A percentile compares a stretch with the other conserved stretches of the same genome.
phyloP scores from a whole-genome alignment of 2,797 vertebrate genomes.

The Poecilia velifera region DNA sequence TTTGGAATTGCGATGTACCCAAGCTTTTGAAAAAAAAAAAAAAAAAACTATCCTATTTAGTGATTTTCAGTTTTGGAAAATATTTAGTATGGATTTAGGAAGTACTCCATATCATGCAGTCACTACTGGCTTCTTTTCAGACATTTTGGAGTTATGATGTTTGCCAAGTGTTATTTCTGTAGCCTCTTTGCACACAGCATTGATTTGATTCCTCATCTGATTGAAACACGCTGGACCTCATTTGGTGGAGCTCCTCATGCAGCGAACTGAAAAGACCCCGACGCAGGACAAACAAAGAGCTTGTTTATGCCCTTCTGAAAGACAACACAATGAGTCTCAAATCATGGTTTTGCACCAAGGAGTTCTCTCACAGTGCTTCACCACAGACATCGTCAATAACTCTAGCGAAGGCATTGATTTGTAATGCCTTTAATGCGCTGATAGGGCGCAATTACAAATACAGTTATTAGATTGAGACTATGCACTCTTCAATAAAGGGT shows the following conservation, averaged over 20 bases:
- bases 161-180: slow-evolving; percentile 3
- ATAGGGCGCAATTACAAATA: not conserved
- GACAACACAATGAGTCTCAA: not conserved
- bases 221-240: not conserved
- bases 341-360: not conserved
- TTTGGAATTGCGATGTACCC: not conserved
- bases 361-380: not conserved
- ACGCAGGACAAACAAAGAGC: not conserved
- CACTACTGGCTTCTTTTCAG: not conserved
- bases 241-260: not conserved
- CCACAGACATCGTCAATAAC: not conserved
- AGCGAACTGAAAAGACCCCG: not conserved
- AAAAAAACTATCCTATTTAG: too few relatives aligned
- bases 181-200: not conserved
- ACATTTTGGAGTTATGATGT: not conserved
- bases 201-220: not conserved
- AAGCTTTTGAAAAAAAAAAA: not conserved
- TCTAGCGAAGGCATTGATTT: not conserved
- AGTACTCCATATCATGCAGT: not conserved
- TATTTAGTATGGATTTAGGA: not conserved
- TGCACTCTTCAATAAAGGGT: not conserved
- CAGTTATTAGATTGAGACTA: not conserved
- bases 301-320: slow-evolving; percentile 1
- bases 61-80: not conserved
- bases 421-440: not conserved